Evolutionary conservation across 2,888 invertebrate genomes (phyloP), one percentile per base, ranked within the genome.

Genomic region (Stratiomys singularior): DNA sequence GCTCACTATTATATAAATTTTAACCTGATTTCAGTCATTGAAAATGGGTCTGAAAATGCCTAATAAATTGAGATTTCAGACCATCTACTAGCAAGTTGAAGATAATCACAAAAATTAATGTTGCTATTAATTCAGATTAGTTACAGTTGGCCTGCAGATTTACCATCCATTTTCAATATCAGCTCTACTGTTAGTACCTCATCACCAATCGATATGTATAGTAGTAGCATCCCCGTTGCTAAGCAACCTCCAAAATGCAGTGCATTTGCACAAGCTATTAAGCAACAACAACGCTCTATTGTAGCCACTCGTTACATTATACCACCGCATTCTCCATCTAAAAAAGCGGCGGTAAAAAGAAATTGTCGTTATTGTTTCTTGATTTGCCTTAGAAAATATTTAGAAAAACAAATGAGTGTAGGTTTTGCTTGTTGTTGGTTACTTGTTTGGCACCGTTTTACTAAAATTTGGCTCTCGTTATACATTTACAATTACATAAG

Each of bases 121-220:
- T 64, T 63, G 30, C 18, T 46, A 56, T 77, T 52, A 74, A 74
- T 63, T 56, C 88, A 89, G 89, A 88, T 89, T 84, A 87, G 86
- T 86, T 89, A 89, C 88, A 89, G 89, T 87, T 89, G 89, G 89
- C 89, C 89, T 84, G 81, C 84, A 81, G 79, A 80, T 74, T 58
- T 78, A 79, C 76, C 79, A 72, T 78, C 79, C 63, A 64, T n/a
- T 72, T 28, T 76, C 52, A 28, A 76, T 77, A 52, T 76, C 63
- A 76, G 76, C 56, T 27, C 78, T 67, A 30, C 78, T 74, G 77
- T 77, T 71, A 76, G 44, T 77, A 56, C 60, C 76, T 27, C 63
- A 77, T 64, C 69, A 37, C 37, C 37, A 72, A 44, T 72, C 47
- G 74, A 69, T 46, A 44, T 77, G 76, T 58, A 46, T 60, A 60